Percentiles rank a stretch among this genome's conserved stretches.
phyloP scores from a whole-genome alignment of 1,140 invertebrate genomes.

The Monochamus saltuarius region DNA sequence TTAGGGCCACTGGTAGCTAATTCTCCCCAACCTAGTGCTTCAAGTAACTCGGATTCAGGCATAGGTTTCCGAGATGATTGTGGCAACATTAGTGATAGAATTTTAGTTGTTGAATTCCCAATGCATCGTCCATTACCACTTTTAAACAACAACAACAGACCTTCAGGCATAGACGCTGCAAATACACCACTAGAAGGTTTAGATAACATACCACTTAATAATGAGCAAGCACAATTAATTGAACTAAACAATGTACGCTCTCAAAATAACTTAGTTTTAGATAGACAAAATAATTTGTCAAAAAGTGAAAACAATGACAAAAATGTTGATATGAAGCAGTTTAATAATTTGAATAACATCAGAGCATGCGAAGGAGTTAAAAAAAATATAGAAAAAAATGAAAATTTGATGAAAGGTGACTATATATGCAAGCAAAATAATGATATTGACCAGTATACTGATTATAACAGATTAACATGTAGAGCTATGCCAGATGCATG shows the following conservation, averaged over 20 bases:
- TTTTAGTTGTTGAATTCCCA: constrained; percentile 78
- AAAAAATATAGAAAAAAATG: constrained; percentile 24
- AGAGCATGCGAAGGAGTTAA: constrained; percentile 35
- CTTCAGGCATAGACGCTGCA: constrained; percentile 39
- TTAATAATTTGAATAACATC: constrained; percentile 45
- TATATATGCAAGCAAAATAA: constrained; percentile 31
- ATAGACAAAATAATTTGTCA: constrained; percentile 21
- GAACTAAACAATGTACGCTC: constrained; percentile 30
- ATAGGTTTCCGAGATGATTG: constrained; percentile 75
- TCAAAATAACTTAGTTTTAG: constrained; percentile 19
- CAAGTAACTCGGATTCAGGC: constrained; percentile 92
- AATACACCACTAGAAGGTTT: constrained; percentile 36
- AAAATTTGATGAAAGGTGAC: constrained; percentile 13
- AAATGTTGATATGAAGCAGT: constrained; percentile 23
- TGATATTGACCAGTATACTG: constrained; percentile 2
- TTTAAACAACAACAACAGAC: constrained; percentile 42
- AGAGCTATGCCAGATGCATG: constrained; percentile 30
- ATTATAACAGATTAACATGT: constrained; percentile 29
- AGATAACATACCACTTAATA: constrained; percentile 30
- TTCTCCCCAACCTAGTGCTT: constrained; percentile 82
- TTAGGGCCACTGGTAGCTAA: constrained; percentile 57
- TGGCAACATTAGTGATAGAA: constrained; percentile 76
- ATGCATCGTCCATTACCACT: constrained; percentile 40
- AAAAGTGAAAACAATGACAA: constrained; percentile 10
- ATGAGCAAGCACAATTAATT: constrained; percentile 18